Evolutionary conservation across 2,888 invertebrate genomes (phyloP).

Genomic region (Cordilura impudica): DNA sequence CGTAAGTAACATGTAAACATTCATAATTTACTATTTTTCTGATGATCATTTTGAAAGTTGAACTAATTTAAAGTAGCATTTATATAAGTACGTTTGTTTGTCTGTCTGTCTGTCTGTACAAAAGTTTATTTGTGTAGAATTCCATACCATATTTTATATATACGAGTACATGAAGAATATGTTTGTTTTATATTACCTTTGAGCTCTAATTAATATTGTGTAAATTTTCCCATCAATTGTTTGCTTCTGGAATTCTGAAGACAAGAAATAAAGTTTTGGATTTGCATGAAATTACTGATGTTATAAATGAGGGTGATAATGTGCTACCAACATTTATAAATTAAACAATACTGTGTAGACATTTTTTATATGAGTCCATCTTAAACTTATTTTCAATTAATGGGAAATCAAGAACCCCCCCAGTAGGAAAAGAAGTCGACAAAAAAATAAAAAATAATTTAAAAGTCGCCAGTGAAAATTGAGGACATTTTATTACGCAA

Average conservation of each 20-base stretch:
- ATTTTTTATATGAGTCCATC: too few species aligned
- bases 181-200: too few species aligned
- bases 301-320: neutral
- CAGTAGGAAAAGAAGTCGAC: too few species aligned
- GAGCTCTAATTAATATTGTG: conserved; percentile 57
- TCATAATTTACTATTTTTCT: conserved; percentile 27
- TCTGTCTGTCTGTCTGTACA: neutral
- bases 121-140: neutral
- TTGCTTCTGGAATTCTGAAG: conserved; percentile 46
- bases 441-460: too few species aligned
- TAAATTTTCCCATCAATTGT: conserved; percentile 58
- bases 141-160: neutral
- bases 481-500: too few species aligned
- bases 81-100: neutral
- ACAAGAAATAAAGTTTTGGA: neutral
- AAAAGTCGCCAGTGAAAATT: too few species aligned
- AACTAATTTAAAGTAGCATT: conserved; percentile 54
- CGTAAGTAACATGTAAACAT: conserved; percentile 35
- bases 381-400: too few species aligned
- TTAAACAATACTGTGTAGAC: too few species aligned
- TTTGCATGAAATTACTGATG: conserved; percentile 9
- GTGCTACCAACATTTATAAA: neutral
- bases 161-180: too few species aligned
- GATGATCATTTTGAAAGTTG: conserved; percentile 45
- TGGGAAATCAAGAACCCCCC: too few species aligned